Conservation (phyloP, 2,888 invertebrate species). For the Himalopsyche anomala region DNA sequence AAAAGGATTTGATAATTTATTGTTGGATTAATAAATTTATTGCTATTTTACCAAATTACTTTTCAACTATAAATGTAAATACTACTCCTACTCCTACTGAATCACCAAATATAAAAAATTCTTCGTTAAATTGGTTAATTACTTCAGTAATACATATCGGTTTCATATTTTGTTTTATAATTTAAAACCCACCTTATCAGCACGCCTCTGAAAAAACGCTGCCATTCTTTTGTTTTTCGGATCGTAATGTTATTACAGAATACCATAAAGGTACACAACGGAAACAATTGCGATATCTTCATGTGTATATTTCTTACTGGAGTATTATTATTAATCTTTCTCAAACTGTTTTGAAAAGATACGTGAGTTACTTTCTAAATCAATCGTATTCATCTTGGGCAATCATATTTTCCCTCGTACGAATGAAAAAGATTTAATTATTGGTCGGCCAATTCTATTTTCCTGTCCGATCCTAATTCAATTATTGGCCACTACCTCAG, state of each 20-base stretch:
- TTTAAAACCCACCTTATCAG: no score
- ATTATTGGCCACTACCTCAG: constrained; percentile 50
- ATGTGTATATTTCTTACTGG: not conserved
- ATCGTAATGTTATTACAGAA: constrained; percentile 21
- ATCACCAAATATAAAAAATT: no score
- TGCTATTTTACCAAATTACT: no score
- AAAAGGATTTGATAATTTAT: no score
- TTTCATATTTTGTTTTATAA: no score
- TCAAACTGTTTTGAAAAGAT: constrained; percentile 10
- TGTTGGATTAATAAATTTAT: no score
- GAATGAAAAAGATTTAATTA: constrained; percentile 60
- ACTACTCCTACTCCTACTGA: no score
- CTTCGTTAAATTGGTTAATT: no score
- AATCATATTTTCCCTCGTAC: constrained; percentile 53
- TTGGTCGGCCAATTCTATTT: constrained; percentile 51
- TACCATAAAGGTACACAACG: not conserved
- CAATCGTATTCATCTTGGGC: constrained; percentile 39
- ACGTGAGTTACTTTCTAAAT: constrained; percentile 43
- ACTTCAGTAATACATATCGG: no score
- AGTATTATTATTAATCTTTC: constrained; percentile 20
- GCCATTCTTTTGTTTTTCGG: not conserved
- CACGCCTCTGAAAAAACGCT: no score
- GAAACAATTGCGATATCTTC: not conserved
- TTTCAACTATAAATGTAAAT: no score
- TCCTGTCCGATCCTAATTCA: constrained; percentile 56